A percentile compares a stretch with the other conserved stretches of the same genome.
Conservation (phyloP, 2,797 vertebrate genomes). For the Lepus oiostolus region DNA sequence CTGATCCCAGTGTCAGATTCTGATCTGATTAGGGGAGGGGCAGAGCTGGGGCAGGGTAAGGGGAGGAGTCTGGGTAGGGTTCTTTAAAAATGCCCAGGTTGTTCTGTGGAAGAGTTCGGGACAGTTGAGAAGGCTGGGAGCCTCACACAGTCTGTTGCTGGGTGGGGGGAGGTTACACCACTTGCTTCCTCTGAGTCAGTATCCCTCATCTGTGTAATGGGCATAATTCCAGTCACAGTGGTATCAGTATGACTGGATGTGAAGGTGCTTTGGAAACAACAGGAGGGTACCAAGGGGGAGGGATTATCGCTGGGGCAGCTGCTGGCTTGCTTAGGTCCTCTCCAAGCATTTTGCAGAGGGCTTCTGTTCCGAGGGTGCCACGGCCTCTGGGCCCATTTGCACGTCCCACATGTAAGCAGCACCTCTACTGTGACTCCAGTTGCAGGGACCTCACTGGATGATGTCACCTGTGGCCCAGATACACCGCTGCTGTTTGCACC, state of each 20-base stretch:
- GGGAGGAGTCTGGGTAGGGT: not conserved
- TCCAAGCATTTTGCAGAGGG: not conserved
- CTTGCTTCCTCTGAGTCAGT: not conserved
- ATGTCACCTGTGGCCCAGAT: not conserved
- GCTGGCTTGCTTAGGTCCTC: not conserved
- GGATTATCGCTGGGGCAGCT: not conserved
- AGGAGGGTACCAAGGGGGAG: no score
- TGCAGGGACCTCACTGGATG: not conserved
- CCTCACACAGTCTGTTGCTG: no score
- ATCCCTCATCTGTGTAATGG: not conserved
- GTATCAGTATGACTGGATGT: not conserved
- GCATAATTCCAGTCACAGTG: not conserved
- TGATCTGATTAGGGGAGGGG: not conserved
- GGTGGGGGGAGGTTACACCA: no score
- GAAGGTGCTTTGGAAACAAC: not conserved
- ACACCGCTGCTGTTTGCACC: not conserved
- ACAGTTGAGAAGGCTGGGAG: not conserved
- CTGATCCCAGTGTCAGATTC: not conserved
- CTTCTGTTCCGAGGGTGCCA: not conserved
- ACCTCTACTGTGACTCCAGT: not conserved
- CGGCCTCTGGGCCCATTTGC: not conserved
- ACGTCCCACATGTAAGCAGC: not conserved
- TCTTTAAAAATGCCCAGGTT: not conserved
- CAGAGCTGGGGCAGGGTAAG: not conserved
- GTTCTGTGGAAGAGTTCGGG: not conserved